Conservation (phyloP, 2,113 vertebrate genomes). For the Potamarius usumacintae region DNA sequence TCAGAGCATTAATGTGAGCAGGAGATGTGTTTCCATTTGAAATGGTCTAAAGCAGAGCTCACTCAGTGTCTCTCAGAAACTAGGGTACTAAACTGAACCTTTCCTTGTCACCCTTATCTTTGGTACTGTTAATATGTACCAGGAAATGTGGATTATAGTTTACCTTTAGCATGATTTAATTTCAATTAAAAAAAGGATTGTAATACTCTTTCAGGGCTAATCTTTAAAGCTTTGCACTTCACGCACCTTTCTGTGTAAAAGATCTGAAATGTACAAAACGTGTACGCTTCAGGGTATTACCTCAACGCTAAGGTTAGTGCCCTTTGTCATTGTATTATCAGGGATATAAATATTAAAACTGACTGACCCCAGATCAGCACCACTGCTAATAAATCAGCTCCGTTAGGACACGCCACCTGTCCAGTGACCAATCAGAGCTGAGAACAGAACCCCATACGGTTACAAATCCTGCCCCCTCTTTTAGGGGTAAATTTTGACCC, state of each 20-base stretch:
- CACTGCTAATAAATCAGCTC: background rate
- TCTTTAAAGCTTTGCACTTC: background rate
- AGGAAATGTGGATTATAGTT: background rate
- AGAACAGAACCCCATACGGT: conserved; percentile 48
- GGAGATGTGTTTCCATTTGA: background rate
- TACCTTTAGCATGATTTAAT: background rate
- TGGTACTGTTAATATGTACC: background rate
- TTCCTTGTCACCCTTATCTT: background rate
- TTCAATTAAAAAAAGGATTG: background rate
- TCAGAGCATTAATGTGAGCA: background rate
- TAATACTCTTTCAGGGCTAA: background rate
- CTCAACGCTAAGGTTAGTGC: background rate
- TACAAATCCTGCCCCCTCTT: conserved; percentile 50
- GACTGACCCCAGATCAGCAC: conserved; percentile 16
- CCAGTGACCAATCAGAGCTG: conserved; percentile 54
- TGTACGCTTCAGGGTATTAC: too few species aligned
- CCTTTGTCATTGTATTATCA: background rate
- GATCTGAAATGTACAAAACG: background rate
- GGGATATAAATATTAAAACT: background rate
- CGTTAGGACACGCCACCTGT: conserved; percentile 38
- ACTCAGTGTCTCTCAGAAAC: background rate
- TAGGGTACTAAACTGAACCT: background rate
- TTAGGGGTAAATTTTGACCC: conserved; percentile 60
- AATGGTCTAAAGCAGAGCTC: conserved; percentile 1
- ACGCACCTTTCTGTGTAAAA: background rate